Percentiles rank a stretch among this genome's conserved stretches.
phyloP scores from a whole-genome alignment of 2,888 invertebrate genomes.

The Melieria picta region DNA sequence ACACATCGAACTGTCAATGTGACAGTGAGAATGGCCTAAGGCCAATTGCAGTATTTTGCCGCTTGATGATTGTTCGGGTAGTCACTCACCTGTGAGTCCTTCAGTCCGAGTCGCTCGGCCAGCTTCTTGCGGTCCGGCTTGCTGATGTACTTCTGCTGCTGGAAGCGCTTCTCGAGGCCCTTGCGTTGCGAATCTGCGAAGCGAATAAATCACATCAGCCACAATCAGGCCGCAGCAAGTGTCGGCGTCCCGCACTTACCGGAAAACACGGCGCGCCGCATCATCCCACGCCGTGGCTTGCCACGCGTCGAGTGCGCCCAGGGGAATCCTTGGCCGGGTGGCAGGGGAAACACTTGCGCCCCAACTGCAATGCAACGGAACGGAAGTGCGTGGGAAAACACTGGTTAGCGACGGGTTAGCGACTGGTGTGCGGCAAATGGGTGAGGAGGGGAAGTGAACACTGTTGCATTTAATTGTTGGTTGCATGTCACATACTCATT shows the following conservation, averaged over 20 bases:
- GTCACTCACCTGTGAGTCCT: conserved; percentile 91
- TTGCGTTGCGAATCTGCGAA: conserved; percentile 87
- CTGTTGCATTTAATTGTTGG: conserved; percentile 46
- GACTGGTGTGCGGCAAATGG: background rate
- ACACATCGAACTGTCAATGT: too few species aligned
- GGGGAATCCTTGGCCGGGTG: conserved; percentile 75
- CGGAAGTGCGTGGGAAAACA: conserved; percentile 47
- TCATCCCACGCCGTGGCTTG: conserved; percentile 95
- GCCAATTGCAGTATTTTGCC: too few species aligned
- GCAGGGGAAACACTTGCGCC: conserved; percentile 72
- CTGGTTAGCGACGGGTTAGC: conserved; percentile 18
- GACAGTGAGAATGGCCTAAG: too few species aligned
- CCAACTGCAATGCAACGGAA: conserved; percentile 65
- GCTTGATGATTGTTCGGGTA: too few species aligned
- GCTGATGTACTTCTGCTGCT: conserved; percentile 97
- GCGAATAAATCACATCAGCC: conserved; percentile 10
- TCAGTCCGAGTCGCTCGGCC: conserved; percentile 94
- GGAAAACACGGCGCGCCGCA: conserved; percentile 96
- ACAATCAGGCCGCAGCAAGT: background rate
- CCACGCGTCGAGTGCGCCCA: conserved; percentile 93
- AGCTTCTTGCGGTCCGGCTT: conserved; percentile 98
- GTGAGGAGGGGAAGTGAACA: conserved; percentile 15
- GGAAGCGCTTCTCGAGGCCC: conserved; percentile 94
- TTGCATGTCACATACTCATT: conserved; percentile 32
- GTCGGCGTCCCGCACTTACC: conserved; percentile 53